These are phyloP conservation scores for Cyclina sinensis DNA, from an alignment of 1,140 invertebrate species.

Conservation along the genomic window DNA sequence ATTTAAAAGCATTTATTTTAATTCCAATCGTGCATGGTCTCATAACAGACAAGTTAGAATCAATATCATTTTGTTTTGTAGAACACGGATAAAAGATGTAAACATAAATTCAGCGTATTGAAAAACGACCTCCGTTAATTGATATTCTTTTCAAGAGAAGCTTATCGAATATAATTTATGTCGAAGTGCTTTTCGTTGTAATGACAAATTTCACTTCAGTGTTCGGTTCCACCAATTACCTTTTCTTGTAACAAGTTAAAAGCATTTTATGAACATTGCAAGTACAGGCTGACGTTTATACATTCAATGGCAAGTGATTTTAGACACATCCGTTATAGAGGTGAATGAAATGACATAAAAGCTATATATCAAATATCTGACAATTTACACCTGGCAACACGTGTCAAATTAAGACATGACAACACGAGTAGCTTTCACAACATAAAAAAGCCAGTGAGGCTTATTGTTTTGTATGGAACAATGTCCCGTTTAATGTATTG, in stretches of 20 bases:
- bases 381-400: no score
- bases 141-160: not conserved
- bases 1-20: constrained; percentile 37
- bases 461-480: no score
- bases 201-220: constrained; percentile 12
- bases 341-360: no score
- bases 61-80: not conserved
- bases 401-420: no score
- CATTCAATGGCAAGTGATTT: no score
- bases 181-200: constrained; percentile 13
- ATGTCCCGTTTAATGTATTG: no score
- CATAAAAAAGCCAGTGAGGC: no score
- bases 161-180: not conserved
- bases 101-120: constrained; percentile 5
- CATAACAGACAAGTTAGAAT: not conserved
- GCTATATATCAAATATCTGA: no score
- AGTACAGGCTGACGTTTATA: not conserved
- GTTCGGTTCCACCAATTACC: not conserved
- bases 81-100: not conserved
- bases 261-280: not conserved
- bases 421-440: no score
- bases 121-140: not conserved
- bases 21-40: not conserved
- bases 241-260: constrained; percentile 1
- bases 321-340: no score